A percentile compares a stretch with the other conserved stretches of the same genome.
These are phyloP conservation scores for Lumbricus terrestris DNA, from an alignment of 2,888 invertebrate genomes.

Conservation along the genomic window DNA sequence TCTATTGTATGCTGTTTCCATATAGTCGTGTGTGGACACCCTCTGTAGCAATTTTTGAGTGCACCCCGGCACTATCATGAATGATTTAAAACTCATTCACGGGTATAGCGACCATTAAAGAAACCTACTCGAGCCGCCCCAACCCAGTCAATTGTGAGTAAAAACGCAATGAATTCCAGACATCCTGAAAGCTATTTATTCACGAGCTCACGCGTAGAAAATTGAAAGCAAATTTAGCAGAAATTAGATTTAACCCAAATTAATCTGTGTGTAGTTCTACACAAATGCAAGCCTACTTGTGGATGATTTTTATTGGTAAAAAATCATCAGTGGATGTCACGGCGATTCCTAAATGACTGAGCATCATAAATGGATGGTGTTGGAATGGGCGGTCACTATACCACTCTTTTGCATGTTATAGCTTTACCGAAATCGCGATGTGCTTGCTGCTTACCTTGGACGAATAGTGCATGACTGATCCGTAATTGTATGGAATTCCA, in stretches of 20 bases:
- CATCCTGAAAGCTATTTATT: no score
- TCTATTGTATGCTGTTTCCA: neutral
- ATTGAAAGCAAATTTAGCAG: no score
- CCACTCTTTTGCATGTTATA: neutral
- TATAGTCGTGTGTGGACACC: neutral
- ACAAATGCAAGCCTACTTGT: neutral
- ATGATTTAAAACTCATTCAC: no score
- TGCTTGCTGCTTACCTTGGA: conserved; percentile 31
- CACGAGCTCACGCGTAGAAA: no score
- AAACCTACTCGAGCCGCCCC: no score
- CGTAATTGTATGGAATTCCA: conserved; percentile 33
- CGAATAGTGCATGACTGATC: conserved; percentile 38
- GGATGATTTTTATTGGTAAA: neutral
- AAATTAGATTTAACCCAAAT: no score
- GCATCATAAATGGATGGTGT: neutral
- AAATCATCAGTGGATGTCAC: neutral
- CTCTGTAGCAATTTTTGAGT: no score
- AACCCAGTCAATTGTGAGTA: no score
- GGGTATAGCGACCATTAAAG: no score
- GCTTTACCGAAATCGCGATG: neutral
- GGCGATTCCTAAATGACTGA: neutral
- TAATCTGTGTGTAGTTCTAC: neutral
- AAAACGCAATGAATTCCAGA: no score
- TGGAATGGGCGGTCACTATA: neutral
- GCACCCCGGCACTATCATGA: no score